Base-by-base conservation (phyloP, 2,888 invertebrate species). In the Eupithecia dodoneata region DNA sequence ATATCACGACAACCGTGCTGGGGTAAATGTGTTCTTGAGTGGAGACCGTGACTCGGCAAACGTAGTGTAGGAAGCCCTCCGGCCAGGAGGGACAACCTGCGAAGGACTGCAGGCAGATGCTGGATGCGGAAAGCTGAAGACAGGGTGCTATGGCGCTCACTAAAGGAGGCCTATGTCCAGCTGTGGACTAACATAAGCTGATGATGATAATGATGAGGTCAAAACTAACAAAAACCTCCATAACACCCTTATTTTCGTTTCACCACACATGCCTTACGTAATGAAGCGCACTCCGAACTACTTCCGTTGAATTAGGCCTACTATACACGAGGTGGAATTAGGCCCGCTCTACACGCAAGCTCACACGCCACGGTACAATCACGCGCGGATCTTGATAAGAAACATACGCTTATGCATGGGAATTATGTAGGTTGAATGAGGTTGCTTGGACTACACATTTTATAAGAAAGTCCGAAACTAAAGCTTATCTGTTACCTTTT, bases 321-420 rank as follows among this genome's bases (percentile, higher is more conserved):
- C 71, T 63, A 52, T 74, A 80, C 76, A 79, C 79, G 72, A 73
- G 66, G 70, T 65, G 72, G 75, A 74, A 79, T 79, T 79, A 79
- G 73, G 77, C 77, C 55, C 66, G 2, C 52, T 77, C 44, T 71
- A 80, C 79, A 80, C 80, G 78, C 80, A 75, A 78, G 80, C 76
- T 76, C 78, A 78, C 80, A 80, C 80, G 80, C 78, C 69, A 80
- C 76, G 45, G 74, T 52, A 78, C 74, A 76, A 79, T 79, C 79
- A 79, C 59, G 71, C 18, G 15, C 6, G 65, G 65, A 76, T 79
- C 74, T 63, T 73, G 79, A 79, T 79, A 76, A 78, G 67, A 41
- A 52, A 15, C 72, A 76, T 74, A 76, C 75, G 72, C 18, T 75
- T 49, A 76, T 78, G 78, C 70, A 76, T 59, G 9, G 63, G 18